phyloP scores from a whole-genome alignment of 37 sponge, comb jelly and placozoan species.

The Aphrocallistes beatrix region DNA sequence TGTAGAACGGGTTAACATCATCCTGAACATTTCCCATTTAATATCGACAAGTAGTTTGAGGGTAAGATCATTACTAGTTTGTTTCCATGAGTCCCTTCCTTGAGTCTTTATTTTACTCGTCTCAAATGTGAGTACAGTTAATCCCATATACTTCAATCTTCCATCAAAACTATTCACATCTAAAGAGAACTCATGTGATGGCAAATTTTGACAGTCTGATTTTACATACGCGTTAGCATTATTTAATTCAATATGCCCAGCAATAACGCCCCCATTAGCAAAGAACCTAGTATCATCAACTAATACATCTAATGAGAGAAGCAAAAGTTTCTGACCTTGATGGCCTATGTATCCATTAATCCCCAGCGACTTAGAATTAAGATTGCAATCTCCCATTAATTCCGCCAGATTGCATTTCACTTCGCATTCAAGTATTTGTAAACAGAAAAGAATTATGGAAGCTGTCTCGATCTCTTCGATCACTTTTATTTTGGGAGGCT shows the following conservation, averaged over 20 bases:
- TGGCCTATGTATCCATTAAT: not conserved
- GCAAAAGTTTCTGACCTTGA: conserved; percentile 32
- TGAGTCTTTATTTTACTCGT: not conserved
- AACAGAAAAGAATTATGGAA: not conserved
- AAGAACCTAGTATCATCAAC: conserved; percentile 37
- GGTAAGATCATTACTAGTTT: not conserved
- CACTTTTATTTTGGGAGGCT: not conserved
- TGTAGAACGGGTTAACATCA: not conserved
- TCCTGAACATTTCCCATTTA: conserved; percentile 8
- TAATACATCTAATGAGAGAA: conserved; percentile 26
- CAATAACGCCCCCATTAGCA: conserved; percentile 63
- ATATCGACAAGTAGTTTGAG: not conserved
- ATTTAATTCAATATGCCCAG: conserved; percentile 40
- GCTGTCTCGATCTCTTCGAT: not conserved
- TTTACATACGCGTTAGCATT: conserved; percentile 29
- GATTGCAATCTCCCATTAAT: not conserved
- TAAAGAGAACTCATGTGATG: conserved; percentile 34
- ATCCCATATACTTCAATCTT: conserved; percentile 67
- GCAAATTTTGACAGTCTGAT: conserved; percentile 36
- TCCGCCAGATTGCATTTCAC: not conserved
- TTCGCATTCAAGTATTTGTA: not conserved
- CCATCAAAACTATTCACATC: conserved; percentile 33
- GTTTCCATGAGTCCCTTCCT: not conserved
- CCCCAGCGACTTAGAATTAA: not conserved
- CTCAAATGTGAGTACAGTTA: not conserved